Evolutionary conservation across 2,113 vertebrate species (phyloP), one percentile per base, ranked within the genome.

Genomic region (Brienomyrus longianalis): DNA sequence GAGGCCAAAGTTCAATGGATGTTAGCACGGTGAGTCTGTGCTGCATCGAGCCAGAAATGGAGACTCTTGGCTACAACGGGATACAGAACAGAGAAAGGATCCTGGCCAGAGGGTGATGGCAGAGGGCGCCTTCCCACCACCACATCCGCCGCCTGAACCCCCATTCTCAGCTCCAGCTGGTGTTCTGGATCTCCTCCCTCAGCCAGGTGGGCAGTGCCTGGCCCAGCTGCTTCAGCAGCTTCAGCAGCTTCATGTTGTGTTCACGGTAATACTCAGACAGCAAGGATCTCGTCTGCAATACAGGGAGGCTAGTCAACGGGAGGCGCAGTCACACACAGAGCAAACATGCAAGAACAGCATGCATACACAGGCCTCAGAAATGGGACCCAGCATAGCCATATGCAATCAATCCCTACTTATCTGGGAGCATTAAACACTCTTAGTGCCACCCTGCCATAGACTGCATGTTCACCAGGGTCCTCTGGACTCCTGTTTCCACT

Each of bases 171-270:
- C 97, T 97, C 96, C 96, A 96, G 95, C 96, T 97, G 90, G 95
- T 96, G 93, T 96, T 97, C 93, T 98, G 98, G 84, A 99, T 96
- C 93, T 99, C 98, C 92, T 98, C 98, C 52, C 96, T 95, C 54
- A 99, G 98, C 98, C 98, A 99, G 7, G 96, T 96, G 11, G 98
- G 98, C 92, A 98, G 93, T 1, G 96, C 95, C 90, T 98, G 98
- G 15, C 97, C 97, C 87, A 99, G 94, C 45, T 97, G 97, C 92
- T 96, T 99, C 95, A 99, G 94, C 92, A 99, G 93, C 89, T 97
- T 98, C 62, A 97, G 97, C 80, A 99, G 94, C 90, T 97, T 98
- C 92, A 97, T 93, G 94, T 99, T 99, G 94, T 97, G 97, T 90
- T 97, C 97, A 21, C 95, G 96, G 94, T 98, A 99, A 94, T 98